Evolutionary conservation across 92 coral and sea anemone species (phyloP).

Genomic region (Metridium senile): DNA sequence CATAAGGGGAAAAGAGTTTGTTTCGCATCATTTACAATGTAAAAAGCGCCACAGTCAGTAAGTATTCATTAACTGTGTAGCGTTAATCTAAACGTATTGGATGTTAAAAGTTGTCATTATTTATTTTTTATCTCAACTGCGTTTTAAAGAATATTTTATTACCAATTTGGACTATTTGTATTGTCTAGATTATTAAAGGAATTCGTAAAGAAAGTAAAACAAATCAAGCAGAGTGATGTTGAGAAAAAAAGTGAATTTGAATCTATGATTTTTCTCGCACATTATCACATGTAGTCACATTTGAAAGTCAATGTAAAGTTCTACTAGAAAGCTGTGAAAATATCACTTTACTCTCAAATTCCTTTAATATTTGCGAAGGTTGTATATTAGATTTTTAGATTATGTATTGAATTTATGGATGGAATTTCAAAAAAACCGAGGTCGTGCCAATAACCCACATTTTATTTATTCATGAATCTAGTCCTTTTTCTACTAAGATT

Average conservation of each 20-base stretch:
- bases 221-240: too few relatives aligned
- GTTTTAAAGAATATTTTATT: background rate
- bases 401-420: too few relatives aligned
- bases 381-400: too few relatives aligned
- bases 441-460: constrained; percentile 3
- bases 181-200: too few relatives aligned
- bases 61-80: background rate
- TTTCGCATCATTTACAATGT: background rate
- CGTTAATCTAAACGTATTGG: background rate
- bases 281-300: too few relatives aligned
- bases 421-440: background rate
- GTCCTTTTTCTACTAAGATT: constrained; percentile 10
- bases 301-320: too few relatives aligned
- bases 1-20: background rate
- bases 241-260: too few relatives aligned
- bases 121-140: background rate
- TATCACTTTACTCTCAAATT: too few relatives aligned
- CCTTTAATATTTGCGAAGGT: too few relatives aligned
- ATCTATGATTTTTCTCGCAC: too few relatives aligned
- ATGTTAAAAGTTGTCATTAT: background rate
- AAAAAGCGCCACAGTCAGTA: background rate
- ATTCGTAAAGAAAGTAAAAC: too few relatives aligned
- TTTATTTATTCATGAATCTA: constrained; percentile 31
- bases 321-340: too few relatives aligned
- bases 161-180: background rate